Percentiles rank a stretch among this genome's conserved stretches.
Evolutionary conservation across 2,113 vertebrate genomes (phyloP).

Genomic region (Shinisaurus crocodilurus): DNA sequence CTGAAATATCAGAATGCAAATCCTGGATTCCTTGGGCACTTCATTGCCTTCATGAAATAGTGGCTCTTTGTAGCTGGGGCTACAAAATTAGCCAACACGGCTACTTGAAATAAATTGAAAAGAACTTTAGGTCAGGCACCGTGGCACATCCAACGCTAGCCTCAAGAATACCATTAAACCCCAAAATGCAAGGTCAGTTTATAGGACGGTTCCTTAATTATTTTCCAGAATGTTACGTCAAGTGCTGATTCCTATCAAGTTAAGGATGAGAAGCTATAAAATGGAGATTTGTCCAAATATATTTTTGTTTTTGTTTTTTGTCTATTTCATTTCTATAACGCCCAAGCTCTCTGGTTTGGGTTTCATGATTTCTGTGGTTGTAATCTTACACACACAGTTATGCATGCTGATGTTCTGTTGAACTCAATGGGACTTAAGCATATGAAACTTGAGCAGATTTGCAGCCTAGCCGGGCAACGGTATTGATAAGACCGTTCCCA

Average conservation of each 20-base stretch:
- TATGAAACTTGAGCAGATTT: background rate
- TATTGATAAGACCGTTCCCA: background rate
- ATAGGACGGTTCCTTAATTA: background rate
- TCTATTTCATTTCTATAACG: no score
- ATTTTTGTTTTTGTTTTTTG: no score
- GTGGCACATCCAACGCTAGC: background rate
- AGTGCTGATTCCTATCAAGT: conserved; percentile 3
- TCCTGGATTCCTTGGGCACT: background rate
- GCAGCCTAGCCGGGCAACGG: background rate
- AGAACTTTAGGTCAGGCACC: background rate
- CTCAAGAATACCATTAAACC: background rate
- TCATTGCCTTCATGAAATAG: background rate
- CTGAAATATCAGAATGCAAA: fast-evolving
- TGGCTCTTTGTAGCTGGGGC: background rate
- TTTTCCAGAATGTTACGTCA: conserved; percentile 29
- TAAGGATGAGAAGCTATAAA: background rate
- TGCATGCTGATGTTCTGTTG: background rate
- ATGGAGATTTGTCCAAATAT: conserved; percentile 4
- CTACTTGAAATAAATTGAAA: background rate
- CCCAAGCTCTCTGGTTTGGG: no score
- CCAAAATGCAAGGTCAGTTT: background rate
- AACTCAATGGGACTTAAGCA: background rate
- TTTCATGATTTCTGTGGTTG: background rate
- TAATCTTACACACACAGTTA: background rate
- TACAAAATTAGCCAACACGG: background rate